These are phyloP conservation scores for Hippocampus abdominalis DNA, from an alignment of 2,113 vertebrate genomes.

Conservation along the genomic window DNA sequence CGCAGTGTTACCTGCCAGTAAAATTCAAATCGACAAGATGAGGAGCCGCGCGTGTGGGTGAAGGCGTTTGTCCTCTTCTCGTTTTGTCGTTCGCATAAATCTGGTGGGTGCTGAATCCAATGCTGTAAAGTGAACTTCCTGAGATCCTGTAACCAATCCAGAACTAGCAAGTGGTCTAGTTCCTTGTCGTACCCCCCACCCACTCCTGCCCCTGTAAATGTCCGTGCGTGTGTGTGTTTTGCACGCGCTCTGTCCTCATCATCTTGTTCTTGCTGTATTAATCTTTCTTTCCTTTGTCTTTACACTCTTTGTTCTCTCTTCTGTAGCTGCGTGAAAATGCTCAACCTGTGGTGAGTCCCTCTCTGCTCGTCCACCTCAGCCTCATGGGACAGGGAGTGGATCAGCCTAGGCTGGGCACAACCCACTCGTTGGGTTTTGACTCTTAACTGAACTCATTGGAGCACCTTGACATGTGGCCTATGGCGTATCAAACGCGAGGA, in stretches of 20 bases:
- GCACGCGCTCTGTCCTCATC: conserved; percentile 73
- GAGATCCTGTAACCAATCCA: neutral
- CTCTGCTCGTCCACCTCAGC: conserved; percentile 88
- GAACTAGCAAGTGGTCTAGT: neutral
- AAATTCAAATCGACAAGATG: neutral
- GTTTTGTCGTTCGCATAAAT: neutral
- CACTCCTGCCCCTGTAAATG: neutral
- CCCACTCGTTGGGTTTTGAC: neutral
- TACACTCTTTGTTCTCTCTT: conserved; percentile 76
- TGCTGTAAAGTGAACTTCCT: neutral
- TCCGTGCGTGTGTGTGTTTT: conserved; percentile 43
- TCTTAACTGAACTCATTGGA: neutral
- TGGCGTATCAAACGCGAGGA: neutral
- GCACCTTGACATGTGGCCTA: neutral
- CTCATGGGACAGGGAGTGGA: conserved; percentile 84
- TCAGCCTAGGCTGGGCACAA: conserved; percentile 70
- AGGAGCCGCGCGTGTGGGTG: neutral
- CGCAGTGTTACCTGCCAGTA: neutral
- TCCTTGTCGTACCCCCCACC: neutral
- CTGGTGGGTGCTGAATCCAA: neutral
- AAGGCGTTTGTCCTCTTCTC: neutral
- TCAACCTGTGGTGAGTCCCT: conserved; percentile 99
- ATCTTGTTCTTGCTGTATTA: conserved; percentile 85
- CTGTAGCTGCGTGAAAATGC: conserved; percentile 99
- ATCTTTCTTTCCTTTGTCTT: conserved; percentile 87